Percentiles rank a stretch among this genome's conserved stretches.
Conservation (phyloP, 2,113 vertebrate genomes). For the Ceyx melanurus region DNA sequence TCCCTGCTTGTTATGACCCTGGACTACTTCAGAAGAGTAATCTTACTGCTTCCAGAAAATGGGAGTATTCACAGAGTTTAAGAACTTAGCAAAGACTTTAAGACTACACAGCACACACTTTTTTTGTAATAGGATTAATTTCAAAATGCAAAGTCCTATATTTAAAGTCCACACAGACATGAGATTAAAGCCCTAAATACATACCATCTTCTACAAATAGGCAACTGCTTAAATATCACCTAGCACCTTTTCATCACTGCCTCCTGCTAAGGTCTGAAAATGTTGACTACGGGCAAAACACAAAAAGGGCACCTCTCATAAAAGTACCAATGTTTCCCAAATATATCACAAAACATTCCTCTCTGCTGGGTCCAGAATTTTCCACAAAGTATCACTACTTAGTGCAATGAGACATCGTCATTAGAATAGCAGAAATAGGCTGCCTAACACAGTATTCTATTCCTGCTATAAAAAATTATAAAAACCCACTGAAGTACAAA, state of each 20-base stretch:
- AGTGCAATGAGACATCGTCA: not conserved
- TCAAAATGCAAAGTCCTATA: constrained; percentile 7
- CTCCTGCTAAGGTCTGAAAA: not conserved
- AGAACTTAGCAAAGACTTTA: not conserved
- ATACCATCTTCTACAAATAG: not conserved
- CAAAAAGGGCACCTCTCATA: not conserved
- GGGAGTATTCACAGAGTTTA: not conserved
- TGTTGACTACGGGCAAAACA: not conserved
- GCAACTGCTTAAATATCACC: not conserved
- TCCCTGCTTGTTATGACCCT: not conserved
- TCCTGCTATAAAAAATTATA: not conserved
- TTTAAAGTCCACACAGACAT: constrained; percentile 11
- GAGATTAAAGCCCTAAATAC: not conserved
- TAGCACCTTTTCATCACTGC: not conserved
- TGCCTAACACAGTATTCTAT: not conserved
- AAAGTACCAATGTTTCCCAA: not conserved
- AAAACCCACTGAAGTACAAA: not conserved
- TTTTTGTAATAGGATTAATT: constrained; percentile 1
- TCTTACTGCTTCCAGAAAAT: not conserved
- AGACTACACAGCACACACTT: not conserved
- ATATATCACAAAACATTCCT: not conserved
- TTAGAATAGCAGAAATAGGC: not conserved
- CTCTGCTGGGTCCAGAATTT: not conserved
- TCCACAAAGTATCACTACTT: not conserved
- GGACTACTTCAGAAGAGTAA: not conserved